Evolutionary conservation across 2,797 vertebrate species (phyloP).

Genomic region (Sebastes glaucus): DNA sequence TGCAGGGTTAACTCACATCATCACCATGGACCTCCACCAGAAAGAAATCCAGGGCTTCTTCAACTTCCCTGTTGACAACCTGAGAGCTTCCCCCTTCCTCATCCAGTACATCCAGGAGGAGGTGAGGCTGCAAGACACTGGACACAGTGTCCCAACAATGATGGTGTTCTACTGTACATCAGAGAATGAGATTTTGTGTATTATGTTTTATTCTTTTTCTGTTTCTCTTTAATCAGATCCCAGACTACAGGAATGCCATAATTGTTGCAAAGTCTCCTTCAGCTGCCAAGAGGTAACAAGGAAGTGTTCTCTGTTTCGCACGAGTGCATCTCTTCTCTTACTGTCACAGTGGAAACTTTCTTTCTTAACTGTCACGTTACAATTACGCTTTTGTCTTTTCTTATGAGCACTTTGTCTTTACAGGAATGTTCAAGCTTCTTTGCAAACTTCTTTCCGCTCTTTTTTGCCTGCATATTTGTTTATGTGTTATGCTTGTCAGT

Average conservation of each 20-base stretch:
- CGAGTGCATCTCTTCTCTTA: neutral
- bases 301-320: neutral
- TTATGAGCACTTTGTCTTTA: neutral
- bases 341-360: neutral
- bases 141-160: neutral
- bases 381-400: neutral
- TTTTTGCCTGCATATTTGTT: neutral
- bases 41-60: constrained; percentile 99
- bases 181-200: neutral
- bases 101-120: constrained; percentile 99
- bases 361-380: neutral
- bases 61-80: constrained; percentile 96
- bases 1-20: constrained; percentile 95
- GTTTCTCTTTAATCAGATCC: constrained; percentile 83
- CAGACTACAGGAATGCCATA: constrained; percentile 96
- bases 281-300: constrained; percentile 94
- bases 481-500: constrained; percentile 4
- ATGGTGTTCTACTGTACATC: neutral
- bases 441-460: neutral
- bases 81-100: constrained; percentile 96
- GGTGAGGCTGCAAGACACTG: constrained; percentile 75
- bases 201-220: neutral
- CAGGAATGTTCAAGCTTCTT: neutral
- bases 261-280: constrained; percentile 98
- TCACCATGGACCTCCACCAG: constrained; percentile 99